These are phyloP conservation scores for Boulengeromyrus knoepffleri DNA, from an alignment of 2,113 vertebrate species.

Conservation along the genomic window DNA sequence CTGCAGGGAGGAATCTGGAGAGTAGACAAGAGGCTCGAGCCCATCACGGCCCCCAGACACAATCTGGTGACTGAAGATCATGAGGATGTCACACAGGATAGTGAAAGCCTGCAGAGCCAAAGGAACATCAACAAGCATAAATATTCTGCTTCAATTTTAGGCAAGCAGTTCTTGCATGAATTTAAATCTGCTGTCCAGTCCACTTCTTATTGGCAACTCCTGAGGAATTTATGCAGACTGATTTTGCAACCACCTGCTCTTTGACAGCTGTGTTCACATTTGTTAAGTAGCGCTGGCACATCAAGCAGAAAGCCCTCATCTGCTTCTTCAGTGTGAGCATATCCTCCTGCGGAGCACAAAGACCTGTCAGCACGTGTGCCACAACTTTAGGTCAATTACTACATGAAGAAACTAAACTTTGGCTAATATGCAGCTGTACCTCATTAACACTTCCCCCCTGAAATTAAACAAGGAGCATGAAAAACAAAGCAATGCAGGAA, in stretches of 20 bases:
- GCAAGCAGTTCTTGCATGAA: background rate
- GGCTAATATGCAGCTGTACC: background rate
- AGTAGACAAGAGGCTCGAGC: conserved; percentile 90
- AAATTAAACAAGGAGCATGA: background rate
- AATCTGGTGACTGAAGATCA: conserved; percentile 99
- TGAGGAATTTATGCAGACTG: background rate
- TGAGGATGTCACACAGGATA: conserved; percentile 90
- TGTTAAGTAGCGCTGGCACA: conserved; percentile 97
- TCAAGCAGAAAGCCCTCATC: conserved; percentile 96
- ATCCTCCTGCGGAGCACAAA: conserved; percentile 70
- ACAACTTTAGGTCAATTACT: conserved; percentile 8
- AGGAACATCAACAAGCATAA: background rate
- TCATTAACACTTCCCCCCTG: background rate
- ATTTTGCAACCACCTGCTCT: conserved; percentile 78
- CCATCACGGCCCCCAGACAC: conserved; percentile 88
- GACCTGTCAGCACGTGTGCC: background rate
- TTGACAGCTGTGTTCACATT: conserved; percentile 97
- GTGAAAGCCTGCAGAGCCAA: conserved; percentile 78
- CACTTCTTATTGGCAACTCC: background rate
- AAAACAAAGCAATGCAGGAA: background rate
- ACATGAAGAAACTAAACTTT: background rate
- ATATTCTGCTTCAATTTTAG: background rate
- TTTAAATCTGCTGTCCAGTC: background rate
- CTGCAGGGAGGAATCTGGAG: conserved; percentile 88
- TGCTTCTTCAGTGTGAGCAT: conserved; percentile 89